A percentile compares a stretch with the other conserved stretches of the same genome.
Evolutionary conservation across 2,113 vertebrate species (phyloP).

Genomic region (Pionites leucogaster): DNA sequence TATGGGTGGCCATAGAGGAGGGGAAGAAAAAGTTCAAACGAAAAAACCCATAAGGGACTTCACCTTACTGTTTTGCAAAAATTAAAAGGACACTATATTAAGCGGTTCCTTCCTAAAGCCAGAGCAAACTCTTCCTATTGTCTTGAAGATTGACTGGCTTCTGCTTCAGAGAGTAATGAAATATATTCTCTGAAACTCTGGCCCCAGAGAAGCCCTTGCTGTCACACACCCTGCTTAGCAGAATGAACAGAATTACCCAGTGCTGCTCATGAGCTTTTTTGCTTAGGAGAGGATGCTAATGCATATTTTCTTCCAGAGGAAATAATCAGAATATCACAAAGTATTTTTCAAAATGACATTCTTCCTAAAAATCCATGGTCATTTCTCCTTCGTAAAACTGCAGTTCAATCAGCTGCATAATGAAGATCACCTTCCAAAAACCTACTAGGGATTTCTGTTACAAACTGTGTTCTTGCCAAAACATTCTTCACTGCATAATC

Average conservation of each 20-base stretch:
- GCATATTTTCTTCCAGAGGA: background rate
- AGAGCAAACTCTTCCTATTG: background rate
- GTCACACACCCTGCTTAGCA: background rate
- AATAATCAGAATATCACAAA: background rate
- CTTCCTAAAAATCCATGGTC: background rate
- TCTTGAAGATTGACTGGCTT: background rate
- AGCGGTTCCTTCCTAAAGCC: background rate
- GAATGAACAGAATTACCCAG: background rate
- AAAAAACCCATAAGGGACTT: background rate
- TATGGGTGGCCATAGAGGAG: background rate
- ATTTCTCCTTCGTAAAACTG: background rate
- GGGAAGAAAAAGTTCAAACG: background rate
- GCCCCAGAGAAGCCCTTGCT: background rate
- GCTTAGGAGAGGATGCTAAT: background rate
- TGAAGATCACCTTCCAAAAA: background rate
- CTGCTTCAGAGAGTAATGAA: background rate
- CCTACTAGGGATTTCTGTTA: background rate
- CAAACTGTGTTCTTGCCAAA: background rate
- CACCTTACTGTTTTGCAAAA: background rate
- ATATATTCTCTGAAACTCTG: background rate
- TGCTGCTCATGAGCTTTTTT: background rate
- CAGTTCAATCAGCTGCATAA: background rate
- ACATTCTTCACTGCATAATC: background rate
- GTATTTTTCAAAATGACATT: background rate
- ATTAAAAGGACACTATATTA: background rate